Percentiles rank a stretch among this genome's conserved stretches.
Evolutionary conservation across 2,797 vertebrate species (phyloP).

Genomic region (Arremon aurantiirostris): DNA sequence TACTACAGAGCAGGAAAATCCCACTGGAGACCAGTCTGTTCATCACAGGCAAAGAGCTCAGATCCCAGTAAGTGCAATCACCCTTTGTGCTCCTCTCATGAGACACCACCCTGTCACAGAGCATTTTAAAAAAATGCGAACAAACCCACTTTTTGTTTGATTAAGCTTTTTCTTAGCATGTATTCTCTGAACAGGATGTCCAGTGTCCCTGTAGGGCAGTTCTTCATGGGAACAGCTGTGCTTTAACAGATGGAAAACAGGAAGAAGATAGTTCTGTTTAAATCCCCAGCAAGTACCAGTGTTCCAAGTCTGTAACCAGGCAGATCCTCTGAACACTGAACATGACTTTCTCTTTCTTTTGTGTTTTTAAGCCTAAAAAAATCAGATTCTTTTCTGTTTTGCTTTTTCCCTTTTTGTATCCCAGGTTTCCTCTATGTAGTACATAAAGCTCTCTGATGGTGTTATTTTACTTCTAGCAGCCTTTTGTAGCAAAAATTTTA

Average conservation of each 20-base stretch:
- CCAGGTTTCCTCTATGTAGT: neutral
- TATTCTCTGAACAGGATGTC: neutral
- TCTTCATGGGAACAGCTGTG: neutral
- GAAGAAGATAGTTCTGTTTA: neutral
- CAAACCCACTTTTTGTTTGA: neutral
- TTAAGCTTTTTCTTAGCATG: neutral
- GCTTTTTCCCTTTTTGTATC: neutral
- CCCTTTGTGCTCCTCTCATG: neutral
- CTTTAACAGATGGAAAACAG: neutral
- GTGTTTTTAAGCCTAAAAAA: neutral
- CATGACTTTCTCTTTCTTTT: neutral
- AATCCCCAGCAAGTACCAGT: neutral
- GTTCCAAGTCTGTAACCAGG: neutral
- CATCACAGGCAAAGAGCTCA: slow-evolving; percentile 82
- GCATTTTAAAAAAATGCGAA: neutral
- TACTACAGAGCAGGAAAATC: slow-evolving; percentile 74
- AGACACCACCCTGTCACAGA: neutral
- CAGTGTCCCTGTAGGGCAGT: neutral
- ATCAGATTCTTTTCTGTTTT: neutral
- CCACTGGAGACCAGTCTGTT: slow-evolving; percentile 84
- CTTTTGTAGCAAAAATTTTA: neutral
- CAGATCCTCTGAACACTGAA: neutral
- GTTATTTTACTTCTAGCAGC: neutral
- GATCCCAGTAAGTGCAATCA: slow-evolving; percentile 81
- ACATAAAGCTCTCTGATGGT: neutral